A percentile compares a stretch with the other conserved stretches of the same genome.
Evolutionary conservation across 2,113 vertebrate genomes (phyloP).

Genomic region (Myocastor coypus): DNA sequence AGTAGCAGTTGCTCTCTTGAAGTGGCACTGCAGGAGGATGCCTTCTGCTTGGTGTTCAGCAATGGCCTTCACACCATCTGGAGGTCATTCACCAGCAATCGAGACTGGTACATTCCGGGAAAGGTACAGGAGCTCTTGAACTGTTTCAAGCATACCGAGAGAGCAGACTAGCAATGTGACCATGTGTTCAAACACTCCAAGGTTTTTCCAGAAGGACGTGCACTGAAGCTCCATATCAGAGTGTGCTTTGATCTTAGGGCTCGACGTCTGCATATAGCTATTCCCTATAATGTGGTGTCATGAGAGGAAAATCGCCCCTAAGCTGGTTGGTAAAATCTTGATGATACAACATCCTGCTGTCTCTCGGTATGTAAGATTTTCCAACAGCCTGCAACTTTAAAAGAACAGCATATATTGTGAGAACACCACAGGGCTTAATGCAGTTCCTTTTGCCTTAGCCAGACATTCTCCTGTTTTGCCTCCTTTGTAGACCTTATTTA

Average conservation of each 20-base stretch:
- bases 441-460: not conserved
- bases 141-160: not conserved
- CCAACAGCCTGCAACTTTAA: not conserved
- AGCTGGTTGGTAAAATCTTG: not conserved
- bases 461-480: not conserved
- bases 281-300: not conserved
- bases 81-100: not conserved
- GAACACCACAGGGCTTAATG: not conserved
- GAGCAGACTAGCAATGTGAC: not conserved
- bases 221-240: not conserved
- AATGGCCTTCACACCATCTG: not conserved
- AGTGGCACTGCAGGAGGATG: not conserved
- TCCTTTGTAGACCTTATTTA: not conserved
- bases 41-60: slow-evolving; percentile 16
- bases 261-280: not conserved
- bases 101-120: not conserved
- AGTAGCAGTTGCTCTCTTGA: not conserved
- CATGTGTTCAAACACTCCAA: not conserved
- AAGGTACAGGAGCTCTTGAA: not conserved
- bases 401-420: not conserved
- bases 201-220: not conserved
- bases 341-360: not conserved
- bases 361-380: not conserved
- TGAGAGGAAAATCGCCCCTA: not conserved
- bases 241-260: not conserved